Evolutionary conservation across 2,797 vertebrate genomes (phyloP).

Genomic region (Hafferia zeledoni): DNA sequence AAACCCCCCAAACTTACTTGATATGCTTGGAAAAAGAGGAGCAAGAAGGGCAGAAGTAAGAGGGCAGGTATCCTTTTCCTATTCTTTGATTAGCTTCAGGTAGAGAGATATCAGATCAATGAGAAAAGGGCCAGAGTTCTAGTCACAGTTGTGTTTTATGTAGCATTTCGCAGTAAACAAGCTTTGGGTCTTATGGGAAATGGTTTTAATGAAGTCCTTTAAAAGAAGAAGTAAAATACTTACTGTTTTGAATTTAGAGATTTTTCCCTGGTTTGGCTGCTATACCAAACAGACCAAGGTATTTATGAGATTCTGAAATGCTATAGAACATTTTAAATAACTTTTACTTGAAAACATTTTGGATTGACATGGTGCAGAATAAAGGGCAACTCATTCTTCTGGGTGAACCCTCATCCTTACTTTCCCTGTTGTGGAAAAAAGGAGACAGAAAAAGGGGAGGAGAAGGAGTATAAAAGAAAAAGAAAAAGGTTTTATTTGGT

Average conservation of each 20-base stretch:
- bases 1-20: neutral
- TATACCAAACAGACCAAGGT: neutral
- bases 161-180: neutral
- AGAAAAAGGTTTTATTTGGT: neutral
- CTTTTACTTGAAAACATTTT: neutral
- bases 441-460: neutral
- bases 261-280: neutral
- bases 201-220: neutral
- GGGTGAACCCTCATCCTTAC: neutral
- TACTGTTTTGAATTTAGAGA: neutral
- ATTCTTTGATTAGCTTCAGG: neutral
- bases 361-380: neutral
- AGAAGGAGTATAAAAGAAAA: neutral
- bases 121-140: neutral
- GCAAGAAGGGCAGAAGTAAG: neutral
- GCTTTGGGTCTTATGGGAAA: neutral
- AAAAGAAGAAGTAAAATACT: neutral
- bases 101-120: neutral
- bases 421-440: neutral
- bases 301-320: neutral
- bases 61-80: neutral
- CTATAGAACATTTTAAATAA: neutral
- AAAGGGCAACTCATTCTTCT: fast-evolving
- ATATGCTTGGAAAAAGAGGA: neutral
- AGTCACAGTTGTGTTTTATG: neutral